phyloP scores from a whole-genome alignment of 2,888 invertebrate genomes.

The Ceriagrion tenellum region DNA sequence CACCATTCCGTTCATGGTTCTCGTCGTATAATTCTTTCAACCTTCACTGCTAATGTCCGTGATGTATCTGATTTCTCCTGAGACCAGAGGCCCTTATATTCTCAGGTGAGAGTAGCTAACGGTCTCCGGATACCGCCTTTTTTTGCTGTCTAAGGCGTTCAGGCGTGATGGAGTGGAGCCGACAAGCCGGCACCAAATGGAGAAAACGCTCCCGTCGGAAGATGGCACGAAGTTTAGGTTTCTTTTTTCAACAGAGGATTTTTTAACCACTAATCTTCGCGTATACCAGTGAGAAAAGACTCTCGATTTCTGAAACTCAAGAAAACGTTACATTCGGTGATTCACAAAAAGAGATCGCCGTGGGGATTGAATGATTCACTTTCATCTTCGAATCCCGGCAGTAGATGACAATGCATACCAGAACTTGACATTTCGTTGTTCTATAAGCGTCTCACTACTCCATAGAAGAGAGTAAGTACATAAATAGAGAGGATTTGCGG shows the following conservation, averaged over 20 bases:
- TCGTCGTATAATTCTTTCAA: background rate
- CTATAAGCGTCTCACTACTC: too few species aligned
- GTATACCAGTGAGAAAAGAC: background rate
- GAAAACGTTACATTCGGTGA: background rate
- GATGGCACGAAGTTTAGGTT: slow-evolving; percentile 38
- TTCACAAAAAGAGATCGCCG: background rate
- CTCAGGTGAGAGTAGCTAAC: slow-evolving; percentile 52
- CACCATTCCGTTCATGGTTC: slow-evolving; percentile 46
- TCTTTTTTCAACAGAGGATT: background rate
- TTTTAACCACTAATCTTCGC: background rate
- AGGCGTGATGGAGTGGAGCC: background rate
- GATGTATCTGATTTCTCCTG: slow-evolving; percentile 2
- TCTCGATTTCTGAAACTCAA: background rate
- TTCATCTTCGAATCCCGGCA: background rate
- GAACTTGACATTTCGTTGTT: too few species aligned
- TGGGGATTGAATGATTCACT: background rate
- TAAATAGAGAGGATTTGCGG: too few species aligned
- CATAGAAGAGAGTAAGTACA: too few species aligned
- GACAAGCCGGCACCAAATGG: background rate
- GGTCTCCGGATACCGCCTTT: slow-evolving; percentile 29
- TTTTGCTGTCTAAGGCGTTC: background rate
- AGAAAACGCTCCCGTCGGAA: slow-evolving; percentile 49
- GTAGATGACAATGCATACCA: background rate
- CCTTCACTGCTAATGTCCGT: background rate
- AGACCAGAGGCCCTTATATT: slow-evolving; percentile 41